Conservation (phyloP, 1,140 invertebrate species). For the Drosophila simulans region DNA sequence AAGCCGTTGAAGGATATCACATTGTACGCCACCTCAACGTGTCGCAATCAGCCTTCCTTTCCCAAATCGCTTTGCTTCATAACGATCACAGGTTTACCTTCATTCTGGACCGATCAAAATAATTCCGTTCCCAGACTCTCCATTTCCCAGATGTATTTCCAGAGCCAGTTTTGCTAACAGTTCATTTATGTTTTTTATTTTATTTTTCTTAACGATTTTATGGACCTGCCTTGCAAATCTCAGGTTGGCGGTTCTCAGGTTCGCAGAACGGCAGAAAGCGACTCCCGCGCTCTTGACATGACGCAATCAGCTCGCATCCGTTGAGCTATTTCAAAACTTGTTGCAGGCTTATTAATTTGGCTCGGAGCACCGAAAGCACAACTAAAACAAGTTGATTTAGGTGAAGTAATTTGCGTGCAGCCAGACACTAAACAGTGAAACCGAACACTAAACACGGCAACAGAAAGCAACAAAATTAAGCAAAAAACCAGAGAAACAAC, state of each 20-base stretch:
- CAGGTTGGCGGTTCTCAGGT: constrained; percentile 30
- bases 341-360: constrained; percentile 67
- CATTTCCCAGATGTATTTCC: constrained; percentile 41
- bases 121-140: constrained; percentile 45
- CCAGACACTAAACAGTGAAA: constrained; percentile 43
- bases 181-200: constrained; percentile 25
- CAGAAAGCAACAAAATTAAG: constrained; percentile 28
- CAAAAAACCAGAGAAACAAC: constrained; percentile 14
- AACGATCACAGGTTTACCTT: constrained; percentile 38
- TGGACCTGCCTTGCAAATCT: constrained; percentile 30
- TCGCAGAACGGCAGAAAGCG: constrained; percentile 4
- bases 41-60: constrained; percentile 30
- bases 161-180: constrained; percentile 41
- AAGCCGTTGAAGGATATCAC: constrained; percentile 22
- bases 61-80: constrained; percentile 18
- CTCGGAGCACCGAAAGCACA: constrained; percentile 50
- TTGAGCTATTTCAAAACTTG: constrained; percentile 63
- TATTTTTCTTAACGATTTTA: constrained; percentile 9
- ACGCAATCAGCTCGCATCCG: constrained; percentile 64
- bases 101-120: constrained; percentile 21
- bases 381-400: constrained; percentile 71
- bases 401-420: constrained; percentile 75
- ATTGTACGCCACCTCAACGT: constrained; percentile 24
- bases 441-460: constrained; percentile 33
- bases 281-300: constrained; percentile 50